Evolutionary conservation across 2,113 vertebrate genomes (phyloP), one percentile per base, ranked within the genome.

Genomic region (Megaceryle maxima): DNA sequence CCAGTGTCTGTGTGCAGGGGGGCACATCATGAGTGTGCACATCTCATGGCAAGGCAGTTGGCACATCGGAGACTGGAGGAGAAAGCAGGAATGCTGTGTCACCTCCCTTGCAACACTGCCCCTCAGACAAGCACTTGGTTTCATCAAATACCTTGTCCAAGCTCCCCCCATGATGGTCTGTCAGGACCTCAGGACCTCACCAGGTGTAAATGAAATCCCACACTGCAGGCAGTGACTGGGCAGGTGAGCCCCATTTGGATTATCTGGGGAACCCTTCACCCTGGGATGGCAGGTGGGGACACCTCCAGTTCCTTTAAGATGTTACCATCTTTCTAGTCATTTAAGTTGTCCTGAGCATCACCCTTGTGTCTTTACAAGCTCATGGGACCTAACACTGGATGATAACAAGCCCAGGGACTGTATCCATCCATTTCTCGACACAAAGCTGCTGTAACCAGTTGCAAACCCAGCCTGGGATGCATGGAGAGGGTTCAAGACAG

Each of bases 1-100:
- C 17, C 22, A 2, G 0, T 11, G 29, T 33, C 46, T 2, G 0
- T 29, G 21, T 60, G 33, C 51, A 19, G n/a, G 17, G 11, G n/a
- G 31, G 11, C 43, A 35, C 50, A 41, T 11, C 5, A 1, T 5
- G 14, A 35, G 57, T 3, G 20, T 29, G 56, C 20, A 25, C 24
- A 24, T 21, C n/a, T 17, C 11, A 3, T 18, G 33, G 28, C 17
- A 10, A 67, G 29, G 37, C n/a, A 18, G 46, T 3, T 59, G 73
- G 41, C 21, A 25, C 9, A 16, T 57, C 15, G 39, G 57, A 16
- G 35, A 44, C n/a, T 35, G 59, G 53, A 50, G 25, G 41, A 72
- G 51, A 16, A 77, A 20, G 18, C 10, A 16, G 9, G 44, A 46
- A 21, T 1, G 3, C 10, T 33, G 24, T 25, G 73, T 51, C 29